Base-by-base conservation (phyloP, 2,113 vertebrate species). In the Copsychus sechellarum region DNA sequence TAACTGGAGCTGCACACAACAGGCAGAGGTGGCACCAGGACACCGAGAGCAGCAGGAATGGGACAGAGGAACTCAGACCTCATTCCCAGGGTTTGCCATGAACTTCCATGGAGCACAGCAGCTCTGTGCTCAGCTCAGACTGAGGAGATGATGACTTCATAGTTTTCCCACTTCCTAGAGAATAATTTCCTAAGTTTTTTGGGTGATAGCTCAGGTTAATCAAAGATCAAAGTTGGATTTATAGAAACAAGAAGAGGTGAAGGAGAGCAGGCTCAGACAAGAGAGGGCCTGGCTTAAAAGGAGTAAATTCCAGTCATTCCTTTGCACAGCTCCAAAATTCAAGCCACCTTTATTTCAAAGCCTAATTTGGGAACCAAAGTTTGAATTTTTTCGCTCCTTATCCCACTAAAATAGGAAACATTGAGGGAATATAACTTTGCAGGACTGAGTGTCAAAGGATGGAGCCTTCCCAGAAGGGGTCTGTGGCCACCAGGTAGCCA, bases 61-160 rank as follows among this genome's bases (percentile, higher is more conserved):
- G 6, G 20, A 25, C 31, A 42, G 19, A 26, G 45, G 21, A 26
- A 6, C 3, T 1, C 26, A 8, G 26, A 6, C 6, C 50, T 19
- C 31, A 0, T 1, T 12, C 31, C 7, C 50, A 6, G 18, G 0
- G 0, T 15, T 82, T 34, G 33, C 14, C 14, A 1, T 4, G 31
- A 6, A 0, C 14, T n/a, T 15, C 34, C 6, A 0, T 0, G 4
- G 78, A 48, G n/a, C 25, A 7, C 40, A 25, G 54, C 58, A 45
- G n/a, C 5, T 43, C 65, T 2, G 1, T 1, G 12, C 7, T 51
- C 3, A 9, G n/a, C 58, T 60, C 58, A 56, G 2, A 2, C 20
- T 8, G 33, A 7, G 2, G 33, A 29, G 17, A 18, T 3, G 11
- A n/a, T 0, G 16, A 24, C 6, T 82, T 43, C 1, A 28, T 8